Percentiles rank a stretch among this genome's conserved stretches.
phyloP scores from a whole-genome alignment of 2,888 invertebrate genomes.

The Pollenia amentaria region DNA sequence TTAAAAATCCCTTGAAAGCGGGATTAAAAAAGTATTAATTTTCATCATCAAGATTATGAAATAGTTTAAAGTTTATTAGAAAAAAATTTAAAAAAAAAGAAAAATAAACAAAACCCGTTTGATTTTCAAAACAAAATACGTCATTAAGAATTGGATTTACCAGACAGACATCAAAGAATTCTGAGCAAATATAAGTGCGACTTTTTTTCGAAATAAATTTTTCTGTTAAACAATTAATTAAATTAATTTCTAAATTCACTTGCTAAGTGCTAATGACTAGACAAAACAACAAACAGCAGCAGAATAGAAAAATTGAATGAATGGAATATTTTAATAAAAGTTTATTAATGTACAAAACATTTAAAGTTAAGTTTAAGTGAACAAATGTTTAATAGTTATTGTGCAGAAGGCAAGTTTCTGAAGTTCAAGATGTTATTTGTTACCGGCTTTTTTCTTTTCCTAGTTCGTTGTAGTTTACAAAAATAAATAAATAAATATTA shows the following conservation, averaged over 20 bases:
- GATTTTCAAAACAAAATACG: conserved; percentile 6
- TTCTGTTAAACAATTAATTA: too few relatives aligned
- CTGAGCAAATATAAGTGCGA: background rate
- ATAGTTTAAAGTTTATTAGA: too few relatives aligned
- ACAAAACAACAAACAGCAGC: background rate
- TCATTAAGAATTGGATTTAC: conserved; percentile 46
- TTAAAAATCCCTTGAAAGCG: too few relatives aligned
- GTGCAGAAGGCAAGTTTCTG: too few relatives aligned
- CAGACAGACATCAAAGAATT: conserved; percentile 2
- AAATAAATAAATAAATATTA: conserved; percentile 10
- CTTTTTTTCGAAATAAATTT: background rate
- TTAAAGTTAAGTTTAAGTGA: too few relatives aligned
- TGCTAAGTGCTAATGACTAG: conserved; percentile 10
- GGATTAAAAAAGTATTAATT: too few relatives aligned
- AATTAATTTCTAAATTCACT: background rate
- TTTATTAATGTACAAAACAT: too few relatives aligned
- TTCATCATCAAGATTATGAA: too few relatives aligned
- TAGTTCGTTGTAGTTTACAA: conserved; percentile 12
- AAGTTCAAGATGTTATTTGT: too few relatives aligned
- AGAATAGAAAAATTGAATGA: background rate
- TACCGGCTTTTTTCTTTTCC: background rate
- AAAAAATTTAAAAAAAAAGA: background rate
- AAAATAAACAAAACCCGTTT: background rate
- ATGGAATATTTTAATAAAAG: background rate
- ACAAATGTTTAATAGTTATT: too few relatives aligned